A percentile compares a stretch with the other conserved stretches of the same genome.
phyloP scores from a whole-genome alignment of 2,797 vertebrate genomes.

The Mus caroli region DNA sequence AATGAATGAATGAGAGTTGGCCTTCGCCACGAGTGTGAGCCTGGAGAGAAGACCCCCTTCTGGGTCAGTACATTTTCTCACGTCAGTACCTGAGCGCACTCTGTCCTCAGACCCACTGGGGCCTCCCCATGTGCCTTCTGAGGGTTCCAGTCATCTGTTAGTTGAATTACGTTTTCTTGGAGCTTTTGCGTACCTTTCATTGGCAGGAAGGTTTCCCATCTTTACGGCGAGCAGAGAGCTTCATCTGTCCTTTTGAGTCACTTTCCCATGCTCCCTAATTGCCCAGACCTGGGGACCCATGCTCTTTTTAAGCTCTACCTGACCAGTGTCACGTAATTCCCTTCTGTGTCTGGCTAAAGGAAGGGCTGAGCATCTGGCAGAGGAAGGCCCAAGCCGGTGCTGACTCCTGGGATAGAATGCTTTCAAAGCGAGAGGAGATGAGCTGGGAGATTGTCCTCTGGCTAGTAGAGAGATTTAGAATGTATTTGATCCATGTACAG shows the following conservation, averaged over 20 bases:
- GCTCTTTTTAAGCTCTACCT: background rate
- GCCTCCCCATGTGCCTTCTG: background rate
- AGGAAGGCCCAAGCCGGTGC: background rate
- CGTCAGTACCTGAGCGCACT: background rate
- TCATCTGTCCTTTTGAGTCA: slow-evolving; percentile 71
- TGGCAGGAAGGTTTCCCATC: background rate
- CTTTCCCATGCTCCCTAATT: slow-evolving; percentile 21
- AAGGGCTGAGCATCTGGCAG: accelerated
- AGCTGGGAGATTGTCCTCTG: too few species aligned
- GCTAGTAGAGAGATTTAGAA: background rate
- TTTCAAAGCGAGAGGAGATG: background rate
- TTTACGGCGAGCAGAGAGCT: background rate
- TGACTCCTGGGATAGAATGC: background rate
- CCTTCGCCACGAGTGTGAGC: background rate
- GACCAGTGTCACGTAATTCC: background rate
- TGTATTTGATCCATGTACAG: background rate
- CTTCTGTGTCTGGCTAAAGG: background rate
- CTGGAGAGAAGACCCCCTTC: background rate
- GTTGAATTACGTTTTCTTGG: background rate
- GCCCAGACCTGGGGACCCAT: slow-evolving; percentile 26
- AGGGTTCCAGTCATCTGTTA: background rate
- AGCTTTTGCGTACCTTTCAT: background rate
- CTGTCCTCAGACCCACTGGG: background rate
- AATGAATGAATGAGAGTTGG: background rate
- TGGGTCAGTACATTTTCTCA: background rate